These are phyloP conservation scores for Gymnoscopelus braueri DNA, from an alignment of 2,797 vertebrate genomes.

Conservation along the genomic window DNA sequence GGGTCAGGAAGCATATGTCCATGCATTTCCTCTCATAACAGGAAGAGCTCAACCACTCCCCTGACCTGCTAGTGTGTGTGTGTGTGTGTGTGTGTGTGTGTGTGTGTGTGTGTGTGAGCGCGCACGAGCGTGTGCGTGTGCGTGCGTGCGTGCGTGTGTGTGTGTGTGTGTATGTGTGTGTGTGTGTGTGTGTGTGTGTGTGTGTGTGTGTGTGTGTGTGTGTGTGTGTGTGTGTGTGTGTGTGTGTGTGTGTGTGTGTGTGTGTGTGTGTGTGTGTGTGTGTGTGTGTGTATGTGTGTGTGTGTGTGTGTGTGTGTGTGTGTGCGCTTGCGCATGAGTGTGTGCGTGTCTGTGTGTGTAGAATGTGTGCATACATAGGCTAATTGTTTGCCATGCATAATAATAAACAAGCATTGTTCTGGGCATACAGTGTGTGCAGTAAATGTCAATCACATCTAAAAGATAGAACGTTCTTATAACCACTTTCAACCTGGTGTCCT, in stretches of 20 bases:
- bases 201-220: not conserved
- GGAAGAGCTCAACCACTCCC: slow-evolving; percentile 83
- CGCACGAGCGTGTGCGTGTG: not conserved
- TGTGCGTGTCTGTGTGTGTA: no score
- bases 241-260: not conserved
- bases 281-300: no score
- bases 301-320: no score
- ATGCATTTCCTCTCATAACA: slow-evolving; percentile 98
- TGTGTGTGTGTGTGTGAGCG: not conserved
- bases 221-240: not conserved
- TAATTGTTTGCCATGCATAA: no score
- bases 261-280: slow-evolving; percentile 88
- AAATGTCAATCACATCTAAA: no score
- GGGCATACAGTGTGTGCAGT: no score
- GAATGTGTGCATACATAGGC: no score
- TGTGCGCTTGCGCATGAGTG: no score
- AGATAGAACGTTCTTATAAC: no score
- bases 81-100: slow-evolving; percentile 7
- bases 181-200: slow-evolving; percentile 7
- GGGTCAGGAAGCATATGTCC: slow-evolving; percentile 96
- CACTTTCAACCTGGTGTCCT: no score
- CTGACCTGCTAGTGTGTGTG: slow-evolving; percentile 28
- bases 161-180: slow-evolving; percentile 87
- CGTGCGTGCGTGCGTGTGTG: slow-evolving; percentile 5
- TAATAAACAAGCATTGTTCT: no score